Evolutionary conservation across 2,888 invertebrate genomes (phyloP).

Genomic region (Octodonta nipae): DNA sequence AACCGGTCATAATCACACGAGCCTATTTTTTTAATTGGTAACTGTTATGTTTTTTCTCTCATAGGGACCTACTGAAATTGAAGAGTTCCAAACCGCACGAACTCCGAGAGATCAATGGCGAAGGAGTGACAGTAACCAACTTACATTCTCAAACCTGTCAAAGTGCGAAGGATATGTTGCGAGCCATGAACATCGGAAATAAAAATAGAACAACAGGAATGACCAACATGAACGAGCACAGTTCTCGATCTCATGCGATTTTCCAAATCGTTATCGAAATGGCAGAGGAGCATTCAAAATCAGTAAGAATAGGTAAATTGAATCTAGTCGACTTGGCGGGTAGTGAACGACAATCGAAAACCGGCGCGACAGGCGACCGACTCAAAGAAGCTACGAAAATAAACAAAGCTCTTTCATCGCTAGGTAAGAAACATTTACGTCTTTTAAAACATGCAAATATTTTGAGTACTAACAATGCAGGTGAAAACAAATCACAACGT

Average conservation of each 20-base stretch:
- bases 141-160: constrained; percentile 89
- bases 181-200: constrained; percentile 87
- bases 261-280: constrained; percentile 97
- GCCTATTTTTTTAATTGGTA: no score
- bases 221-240: constrained; percentile 71
- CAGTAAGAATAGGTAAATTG: constrained; percentile 74
- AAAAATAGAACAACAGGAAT: constrained; percentile 80
- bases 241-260: constrained; percentile 94
- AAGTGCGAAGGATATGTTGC: constrained; percentile 83
- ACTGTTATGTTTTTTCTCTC: no score
- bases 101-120: constrained; percentile 51
- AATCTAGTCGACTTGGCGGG: constrained; percentile 97
- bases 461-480: no score
- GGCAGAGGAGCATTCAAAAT: constrained; percentile 52
- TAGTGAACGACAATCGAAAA: constrained; percentile 92
- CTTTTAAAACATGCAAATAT: no score
- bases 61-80: constrained; percentile 54
- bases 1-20: no score
- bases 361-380: constrained; percentile 85
- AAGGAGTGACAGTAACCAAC: constrained; percentile 90
- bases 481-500: no score
- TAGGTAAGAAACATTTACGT: constrained; percentile 44
- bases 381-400: constrained; percentile 94
- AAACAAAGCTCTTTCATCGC: constrained; percentile 89
- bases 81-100: constrained; percentile 41